phyloP scores from a whole-genome alignment of 2,113 vertebrate genomes.

The Xenus cinereus region DNA sequence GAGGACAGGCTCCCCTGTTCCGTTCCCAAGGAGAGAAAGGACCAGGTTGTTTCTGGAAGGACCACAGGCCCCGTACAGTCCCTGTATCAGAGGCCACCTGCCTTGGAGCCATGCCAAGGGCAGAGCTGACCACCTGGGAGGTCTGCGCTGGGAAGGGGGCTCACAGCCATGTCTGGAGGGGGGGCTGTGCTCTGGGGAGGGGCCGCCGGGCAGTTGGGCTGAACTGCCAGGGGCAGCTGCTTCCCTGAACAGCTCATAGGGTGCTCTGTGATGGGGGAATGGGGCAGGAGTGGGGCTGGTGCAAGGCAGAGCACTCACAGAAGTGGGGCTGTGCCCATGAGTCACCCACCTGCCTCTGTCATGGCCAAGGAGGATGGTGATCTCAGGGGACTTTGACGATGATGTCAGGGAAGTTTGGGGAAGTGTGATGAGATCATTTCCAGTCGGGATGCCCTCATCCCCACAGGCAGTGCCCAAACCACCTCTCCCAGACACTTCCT shows the following conservation, averaged over 20 bases:
- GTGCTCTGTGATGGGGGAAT: neutral
- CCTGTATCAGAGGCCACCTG: neutral
- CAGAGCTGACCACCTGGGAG: neutral
- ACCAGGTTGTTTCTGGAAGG: too few species aligned
- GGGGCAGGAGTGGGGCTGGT: neutral
- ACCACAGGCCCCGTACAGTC: neutral
- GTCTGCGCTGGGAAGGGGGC: accelerated
- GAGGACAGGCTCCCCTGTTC: neutral
- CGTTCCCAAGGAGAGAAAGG: neutral
- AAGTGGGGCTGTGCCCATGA: too few species aligned
- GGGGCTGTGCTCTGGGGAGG: neutral
- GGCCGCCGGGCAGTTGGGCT: neutral
- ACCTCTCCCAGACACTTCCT: neutral
- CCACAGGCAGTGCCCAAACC: accelerated
- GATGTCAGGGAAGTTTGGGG: neutral
- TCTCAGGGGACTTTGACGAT: neutral
- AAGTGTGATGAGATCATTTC: neutral
- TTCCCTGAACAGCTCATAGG: neutral
- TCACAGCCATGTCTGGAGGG: neutral
- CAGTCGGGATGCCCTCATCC: neutral
- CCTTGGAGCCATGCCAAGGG: neutral
- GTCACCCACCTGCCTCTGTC: accelerated
- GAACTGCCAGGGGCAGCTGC: neutral
- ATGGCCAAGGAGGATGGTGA: neutral
- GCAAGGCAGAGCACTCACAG: neutral